Evolutionary conservation across 2,113 vertebrate species (phyloP).

Genomic region (Perccottus glenii): DNA sequence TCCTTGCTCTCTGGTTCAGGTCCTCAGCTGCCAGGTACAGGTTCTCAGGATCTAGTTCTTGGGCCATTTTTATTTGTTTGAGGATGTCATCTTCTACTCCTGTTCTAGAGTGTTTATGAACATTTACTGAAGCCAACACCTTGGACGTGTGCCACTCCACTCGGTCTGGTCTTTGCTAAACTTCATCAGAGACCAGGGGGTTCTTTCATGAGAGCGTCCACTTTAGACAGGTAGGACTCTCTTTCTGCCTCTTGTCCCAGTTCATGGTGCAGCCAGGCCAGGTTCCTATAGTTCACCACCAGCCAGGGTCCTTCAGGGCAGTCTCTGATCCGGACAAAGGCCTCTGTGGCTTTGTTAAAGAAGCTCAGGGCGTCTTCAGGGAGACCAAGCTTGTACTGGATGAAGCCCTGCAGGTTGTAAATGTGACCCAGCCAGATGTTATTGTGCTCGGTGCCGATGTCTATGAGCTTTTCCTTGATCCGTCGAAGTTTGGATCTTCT

Average conservation of each 20-base stretch:
- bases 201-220: conserved; percentile 24
- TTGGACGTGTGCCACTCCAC: conserved; percentile 53
- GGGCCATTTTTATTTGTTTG: conserved; percentile 34
- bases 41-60: conserved; percentile 48
- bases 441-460: conserved; percentile 31
- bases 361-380: conserved; percentile 2
- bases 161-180: conserved; percentile 13
- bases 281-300: conserved; percentile 64
- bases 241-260: conserved; percentile 26
- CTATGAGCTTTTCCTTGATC: conserved; percentile 21
- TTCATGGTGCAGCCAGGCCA: conserved; percentile 62
- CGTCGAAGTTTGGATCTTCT: not conserved
- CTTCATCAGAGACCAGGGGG: conserved; percentile 71
- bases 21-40: conserved; percentile 22
- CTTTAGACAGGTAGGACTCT: conserved; percentile 40
- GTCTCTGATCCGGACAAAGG: conserved; percentile 53
- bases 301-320: conserved; percentile 66
- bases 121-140: not conserved
- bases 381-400: conserved; percentile 40
- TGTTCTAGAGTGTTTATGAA: not conserved
- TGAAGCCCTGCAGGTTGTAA: conserved; percentile 65
- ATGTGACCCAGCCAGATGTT: conserved; percentile 61
- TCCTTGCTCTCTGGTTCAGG: not conserved
- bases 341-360: conserved; percentile 51
- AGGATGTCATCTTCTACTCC: not conserved